These are phyloP conservation scores for Athripsodes cinereus DNA, from an alignment of 2,888 invertebrate species.

Conservation along the genomic window DNA sequence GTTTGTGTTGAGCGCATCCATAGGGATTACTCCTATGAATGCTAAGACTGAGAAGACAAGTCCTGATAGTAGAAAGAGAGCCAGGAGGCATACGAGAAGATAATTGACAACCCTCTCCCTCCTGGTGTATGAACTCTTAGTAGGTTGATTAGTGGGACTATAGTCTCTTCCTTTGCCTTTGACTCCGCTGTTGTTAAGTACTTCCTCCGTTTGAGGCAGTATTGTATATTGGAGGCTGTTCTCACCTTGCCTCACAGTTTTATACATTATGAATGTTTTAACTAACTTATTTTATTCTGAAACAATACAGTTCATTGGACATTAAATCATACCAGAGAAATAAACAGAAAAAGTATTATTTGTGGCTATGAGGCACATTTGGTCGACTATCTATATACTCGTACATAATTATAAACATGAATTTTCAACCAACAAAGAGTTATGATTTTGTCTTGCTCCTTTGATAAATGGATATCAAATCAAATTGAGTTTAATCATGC, in stretches of 20 bases:
- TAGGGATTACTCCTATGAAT: slow-evolving; percentile 18
- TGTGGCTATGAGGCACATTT: too few species aligned
- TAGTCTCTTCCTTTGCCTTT: slow-evolving; percentile 50
- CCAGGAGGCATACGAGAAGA: slow-evolving; percentile 35
- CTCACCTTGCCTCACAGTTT: slow-evolving; percentile 68
- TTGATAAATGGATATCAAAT: too few species aligned
- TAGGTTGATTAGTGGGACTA: slow-evolving; percentile 33
- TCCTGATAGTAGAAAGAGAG: slow-evolving; percentile 36
- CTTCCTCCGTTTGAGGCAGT: slow-evolving; percentile 64
- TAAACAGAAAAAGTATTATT: too few species aligned
- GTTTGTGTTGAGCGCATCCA: slow-evolving; percentile 12
- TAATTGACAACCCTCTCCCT: slow-evolving; percentile 1
- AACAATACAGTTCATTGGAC: too few species aligned
- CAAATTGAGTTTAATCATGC: too few species aligned
- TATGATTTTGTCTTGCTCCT: too few species aligned
- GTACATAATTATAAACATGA: too few species aligned
- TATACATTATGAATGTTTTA: slow-evolving; percentile 53
- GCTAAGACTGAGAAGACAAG: slow-evolving; percentile 15
- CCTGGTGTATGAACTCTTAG: not conserved
- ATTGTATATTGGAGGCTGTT: slow-evolving; percentile 70
- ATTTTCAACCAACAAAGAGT: too few species aligned
- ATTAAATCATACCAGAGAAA: too few species aligned
- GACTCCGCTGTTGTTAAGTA: slow-evolving; percentile 53
- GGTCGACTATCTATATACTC: too few species aligned
- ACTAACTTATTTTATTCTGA: slow-evolving; percentile 6